Conservation (phyloP, 1,140 invertebrate species). For the Tachypleus tridentatus region DNA sequence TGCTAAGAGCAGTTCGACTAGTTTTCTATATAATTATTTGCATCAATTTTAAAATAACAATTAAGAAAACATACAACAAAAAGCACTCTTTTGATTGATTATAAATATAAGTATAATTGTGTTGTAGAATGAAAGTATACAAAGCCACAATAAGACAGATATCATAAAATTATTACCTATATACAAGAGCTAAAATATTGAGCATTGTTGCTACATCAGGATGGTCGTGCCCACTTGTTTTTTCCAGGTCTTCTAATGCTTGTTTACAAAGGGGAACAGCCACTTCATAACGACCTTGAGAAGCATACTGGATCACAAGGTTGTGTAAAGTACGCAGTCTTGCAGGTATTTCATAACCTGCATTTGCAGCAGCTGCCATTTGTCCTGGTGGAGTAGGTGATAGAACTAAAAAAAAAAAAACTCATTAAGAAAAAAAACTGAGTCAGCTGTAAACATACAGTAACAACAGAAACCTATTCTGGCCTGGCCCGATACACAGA, state of each 20-base stretch:
- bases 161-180: slow-evolving; percentile 47
- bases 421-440: neutral
- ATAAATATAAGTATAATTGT: no score
- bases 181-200: slow-evolving; percentile 96
- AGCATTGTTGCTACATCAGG: slow-evolving; percentile 99
- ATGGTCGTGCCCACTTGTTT: slow-evolving; percentile 96
- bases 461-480: no score
- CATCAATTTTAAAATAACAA: no score
- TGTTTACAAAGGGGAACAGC: slow-evolving; percentile 99
- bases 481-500: no score
- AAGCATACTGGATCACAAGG: slow-evolving; percentile 97
- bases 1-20: no score
- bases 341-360: slow-evolving; percentile 97
- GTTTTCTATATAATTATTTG: no score
- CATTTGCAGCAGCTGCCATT: slow-evolving; percentile 62
- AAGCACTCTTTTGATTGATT: neutral
- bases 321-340: slow-evolving; percentile 89
- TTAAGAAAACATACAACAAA: no score
- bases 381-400: slow-evolving; percentile 86
- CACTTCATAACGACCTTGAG: slow-evolving; percentile 92
- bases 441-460: no score
- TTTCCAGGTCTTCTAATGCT: slow-evolving; percentile 97
- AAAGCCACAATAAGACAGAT: no score
- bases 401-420: slow-evolving; percentile 47
- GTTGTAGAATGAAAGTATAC: no score